Evolutionary conservation across 2,888 invertebrate species (phyloP).

Genomic region (Syrphus vitripennis): DNA sequence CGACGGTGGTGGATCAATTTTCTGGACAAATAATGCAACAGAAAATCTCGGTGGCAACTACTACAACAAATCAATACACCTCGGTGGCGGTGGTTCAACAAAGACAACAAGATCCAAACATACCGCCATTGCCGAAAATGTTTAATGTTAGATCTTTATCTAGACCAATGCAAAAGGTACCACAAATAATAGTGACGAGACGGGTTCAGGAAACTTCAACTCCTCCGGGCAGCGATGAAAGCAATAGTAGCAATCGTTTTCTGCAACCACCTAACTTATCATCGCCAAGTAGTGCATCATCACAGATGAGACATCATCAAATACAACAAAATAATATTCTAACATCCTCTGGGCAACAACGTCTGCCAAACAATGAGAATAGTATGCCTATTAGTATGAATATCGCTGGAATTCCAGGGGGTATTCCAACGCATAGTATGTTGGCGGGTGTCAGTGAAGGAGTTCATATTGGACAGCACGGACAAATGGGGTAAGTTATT

Average conservation of each 20-base stretch:
- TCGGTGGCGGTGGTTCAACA: not conserved
- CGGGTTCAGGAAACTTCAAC: conserved; percentile 6
- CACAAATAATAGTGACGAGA: not conserved
- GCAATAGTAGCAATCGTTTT: conserved; percentile 47
- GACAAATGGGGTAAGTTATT: conserved; percentile 50
- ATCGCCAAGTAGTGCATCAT: not conserved
- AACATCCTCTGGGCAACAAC: not conserved
- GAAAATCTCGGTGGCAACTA: not conserved
- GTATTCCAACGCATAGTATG: conserved; percentile 53
- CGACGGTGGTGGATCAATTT: not conserved
- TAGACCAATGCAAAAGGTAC: not conserved
- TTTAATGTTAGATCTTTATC: conserved; percentile 45
- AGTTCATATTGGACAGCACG: conserved; percentile 1
- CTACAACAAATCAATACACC: not conserved
- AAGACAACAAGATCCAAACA: not conserved
- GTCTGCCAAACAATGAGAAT: conserved; percentile 43
- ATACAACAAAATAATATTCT: conserved; percentile 42
- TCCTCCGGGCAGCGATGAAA: conserved; percentile 45
- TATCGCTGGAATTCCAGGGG: conserved; percentile 51
- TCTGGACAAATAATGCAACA: conserved; percentile 5
- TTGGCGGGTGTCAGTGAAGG: not conserved
- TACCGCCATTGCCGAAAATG: conserved; percentile 15
- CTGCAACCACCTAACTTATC: not conserved
- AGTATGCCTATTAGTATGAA: conserved; percentile 57
- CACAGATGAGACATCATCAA: conserved; percentile 36